Evolutionary conservation across 2,797 vertebrate species (phyloP).

Genomic region (Paedocypris micromegethes): DNA sequence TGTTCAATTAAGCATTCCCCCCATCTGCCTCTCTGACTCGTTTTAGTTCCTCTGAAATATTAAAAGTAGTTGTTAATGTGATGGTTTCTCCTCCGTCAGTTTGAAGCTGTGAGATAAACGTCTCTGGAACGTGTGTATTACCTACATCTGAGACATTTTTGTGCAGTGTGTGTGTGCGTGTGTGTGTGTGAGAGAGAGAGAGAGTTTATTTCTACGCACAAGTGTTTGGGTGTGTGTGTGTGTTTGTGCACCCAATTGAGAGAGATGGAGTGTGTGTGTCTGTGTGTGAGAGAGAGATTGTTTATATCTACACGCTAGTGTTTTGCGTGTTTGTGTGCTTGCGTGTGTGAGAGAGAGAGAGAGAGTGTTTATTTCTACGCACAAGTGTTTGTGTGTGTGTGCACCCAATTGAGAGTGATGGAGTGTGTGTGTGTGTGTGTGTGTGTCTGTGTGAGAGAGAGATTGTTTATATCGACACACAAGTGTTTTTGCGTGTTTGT

Average conservation of each 20-base stretch:
- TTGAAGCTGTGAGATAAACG: constrained; percentile 59
- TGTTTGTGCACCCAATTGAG: too few relatives aligned
- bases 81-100: constrained; percentile 60
- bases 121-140: constrained; percentile 55
- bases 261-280: too few relatives aligned
- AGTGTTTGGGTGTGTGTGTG: constrained; percentile 4
- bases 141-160: constrained; percentile 56
- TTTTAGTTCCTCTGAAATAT: constrained; percentile 59
- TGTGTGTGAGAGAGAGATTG: too few relatives aligned
- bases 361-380: too few relatives aligned
- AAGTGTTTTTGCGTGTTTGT: neutral
- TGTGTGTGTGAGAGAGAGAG: constrained; percentile 12
- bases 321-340: too few relatives aligned
- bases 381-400: neutral
- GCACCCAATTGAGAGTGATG: too few relatives aligned
- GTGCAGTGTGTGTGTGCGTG: neutral
- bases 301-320: too few relatives aligned
- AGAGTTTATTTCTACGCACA: neutral
- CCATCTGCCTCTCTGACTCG: constrained; percentile 64
- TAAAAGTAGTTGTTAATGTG: constrained; percentile 60
- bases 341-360: too few relatives aligned
- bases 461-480: too few relatives aligned
- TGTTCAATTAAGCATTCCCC: constrained; percentile 72
- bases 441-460: too few relatives aligned
- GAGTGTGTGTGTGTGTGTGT: constrained; percentile 4